Base-by-base conservation (phyloP, 2,797 vertebrate genomes). In the Siniperca undulata region DNA sequence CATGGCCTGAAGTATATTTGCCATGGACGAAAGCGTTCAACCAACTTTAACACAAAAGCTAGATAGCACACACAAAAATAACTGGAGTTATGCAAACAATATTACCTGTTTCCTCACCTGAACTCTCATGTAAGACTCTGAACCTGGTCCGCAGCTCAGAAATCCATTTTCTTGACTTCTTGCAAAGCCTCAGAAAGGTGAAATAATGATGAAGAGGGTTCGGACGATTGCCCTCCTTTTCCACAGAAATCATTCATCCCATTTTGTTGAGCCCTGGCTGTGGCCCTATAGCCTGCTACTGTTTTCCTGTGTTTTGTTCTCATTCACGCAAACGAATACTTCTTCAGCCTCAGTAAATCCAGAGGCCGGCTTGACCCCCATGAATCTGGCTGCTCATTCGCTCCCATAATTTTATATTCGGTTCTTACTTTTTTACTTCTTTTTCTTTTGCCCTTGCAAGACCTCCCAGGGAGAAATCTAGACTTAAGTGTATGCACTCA, bases 381-480 rank as follows among this genome's bases (percentile, higher is more conserved):
- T 70, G 55, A 85, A 84, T 68, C 59, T 5, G 50, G 59, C 74
- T 36, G 42, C 78, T 80, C 55, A 40, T 72, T 79, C 3, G 16
- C 62, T 83, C 71, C 82, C 83, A 85, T 77, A 55, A 86, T 83
- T 88, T 87, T 53, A 76, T 59, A 85, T 83, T 84, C 64, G 58
- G 38, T 30, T 79, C 55, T 73, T 24, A 73, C 42, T 86, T 77
- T 80, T 74, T 78, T 55, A 30, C 40, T 50, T 44, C 20, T 30
- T 71, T 65, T 50, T 42, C 59, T 22, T 82, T 83, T 53, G 34
- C 34, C 73, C 46, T 44, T 53, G 22, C 30, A 53, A 80, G 89
- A 93, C 91, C 90, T 91, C 89, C 90, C 92, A 93, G 38, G 74
- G 67, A 83, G 89, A 81, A 72, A 81, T 70, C 55, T 65, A 42